Evolutionary conservation across 2,888 invertebrate genomes (phyloP), one percentile per base, ranked within the genome.

Genomic region (Noctuana brunneofusca): DNA sequence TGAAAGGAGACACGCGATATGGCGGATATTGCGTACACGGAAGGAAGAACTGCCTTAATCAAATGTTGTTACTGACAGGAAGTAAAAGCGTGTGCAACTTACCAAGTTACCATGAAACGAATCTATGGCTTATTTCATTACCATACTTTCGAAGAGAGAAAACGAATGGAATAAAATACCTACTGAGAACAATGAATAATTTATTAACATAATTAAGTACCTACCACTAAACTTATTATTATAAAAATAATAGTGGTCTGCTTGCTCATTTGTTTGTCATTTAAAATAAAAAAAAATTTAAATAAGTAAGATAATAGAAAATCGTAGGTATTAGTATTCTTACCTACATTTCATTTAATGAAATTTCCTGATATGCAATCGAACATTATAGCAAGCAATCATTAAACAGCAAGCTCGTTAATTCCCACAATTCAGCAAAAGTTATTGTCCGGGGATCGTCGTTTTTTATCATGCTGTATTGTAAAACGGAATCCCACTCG

Each of bases 381-480:
- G n/a, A 12, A 38, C 38, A 8, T 52, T 32, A 3, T 12, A 32
- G 3, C 16, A n/a, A n/a, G n/a, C n/a, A n/a, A n/a, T n/a, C n/a
- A n/a, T n/a, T n/a, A n/a, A n/a, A n/a, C n/a, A n/a, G n/a, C n/a
- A 32, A 52, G 20, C 52, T 52, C 18, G 12, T 35, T 22, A 38
- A 54, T 38, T 46, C 22, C 12, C 46, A n/a, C 18, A 46, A 14
- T 56, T 56, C 30, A 55, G 24, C 41, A 2, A 16, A 16, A 50
- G 41, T n/a, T 12, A 59, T 59, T 59, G 58, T 59, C 43, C 53
- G 20, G 20, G 46, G 46, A 46, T 58, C 14, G 27, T 22, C 67
- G 65, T 69, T 70, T 69, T 63, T 65, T 58, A 69, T 71, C 72
- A 70, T 2, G 35, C 68, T 72, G 69, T 69, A 43, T 58, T 52